Evolutionary conservation across 2,888 invertebrate genomes (phyloP), one percentile per base, ranked within the genome.

Genomic region (Microplitis manilae): DNA sequence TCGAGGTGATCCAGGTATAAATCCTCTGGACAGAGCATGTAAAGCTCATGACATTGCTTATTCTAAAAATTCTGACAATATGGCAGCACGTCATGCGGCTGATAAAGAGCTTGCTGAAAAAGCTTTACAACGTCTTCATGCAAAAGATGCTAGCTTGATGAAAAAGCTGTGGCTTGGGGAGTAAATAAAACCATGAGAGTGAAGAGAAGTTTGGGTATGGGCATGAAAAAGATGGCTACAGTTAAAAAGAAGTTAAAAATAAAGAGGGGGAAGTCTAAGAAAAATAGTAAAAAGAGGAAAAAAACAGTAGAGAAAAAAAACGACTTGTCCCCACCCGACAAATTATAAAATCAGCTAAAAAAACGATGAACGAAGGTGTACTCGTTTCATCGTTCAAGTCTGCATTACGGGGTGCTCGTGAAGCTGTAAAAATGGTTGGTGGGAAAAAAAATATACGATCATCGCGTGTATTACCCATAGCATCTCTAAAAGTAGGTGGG

Each of bases 61-160:
- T 71, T 81, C 80, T 13, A 64, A 77, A 59, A 79, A 81, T 70
- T 77, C 74, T 69, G 74, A 81, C 2, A 77, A 82, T 73, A 41
- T 79, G 0, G 68, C n/a, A 2, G 79, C 60, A 5, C 81, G 88
- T 67, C 84, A 88, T 79, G 78, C 80, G 71, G 90, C 89, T 1
- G 89, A 91, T 83, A 79, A 83, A 77, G 40, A 81, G 38, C 80
- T 90, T 6, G 81, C 83, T n/a, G 82, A 86, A 67, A 82, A 82
- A 82, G 89, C 87, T 60, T 84, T 79, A 84, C 59, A 85, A 62
- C 79, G 86, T 60, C 81, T 86, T 30, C 78, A 79, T 30, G 80
- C 87, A 1, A 81, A 79, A 80, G 85, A 81, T 13, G 50, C 50
- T 50, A 50, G 75, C 39, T 86, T 40, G 85, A 85, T 8, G 86